These are phyloP conservation scores for Bruchidius siliquastri DNA, from an alignment of 2,888 invertebrate species.

Conservation along the genomic window DNA sequence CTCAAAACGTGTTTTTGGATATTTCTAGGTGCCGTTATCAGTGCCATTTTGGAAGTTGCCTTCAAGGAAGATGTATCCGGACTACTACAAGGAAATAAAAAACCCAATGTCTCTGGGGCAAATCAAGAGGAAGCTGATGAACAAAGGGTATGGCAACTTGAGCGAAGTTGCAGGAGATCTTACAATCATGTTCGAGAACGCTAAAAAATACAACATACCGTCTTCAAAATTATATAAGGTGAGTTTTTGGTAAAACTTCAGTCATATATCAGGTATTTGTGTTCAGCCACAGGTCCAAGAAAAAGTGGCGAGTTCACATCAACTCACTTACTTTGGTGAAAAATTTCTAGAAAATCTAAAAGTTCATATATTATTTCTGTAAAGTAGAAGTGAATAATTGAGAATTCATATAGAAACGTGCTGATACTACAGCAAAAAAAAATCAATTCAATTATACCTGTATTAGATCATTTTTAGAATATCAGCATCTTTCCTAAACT, in stretches of 20 bases:
- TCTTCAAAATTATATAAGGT: slow-evolving; percentile 79
- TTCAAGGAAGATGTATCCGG: slow-evolving; percentile 85
- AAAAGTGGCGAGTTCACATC: not conserved
- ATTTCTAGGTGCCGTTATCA: slow-evolving; percentile 57
- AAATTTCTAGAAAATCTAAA: too few species aligned
- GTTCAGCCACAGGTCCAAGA: too few species aligned
- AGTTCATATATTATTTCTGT: too few species aligned
- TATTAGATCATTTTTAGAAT: too few species aligned
- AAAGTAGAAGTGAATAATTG: too few species aligned
- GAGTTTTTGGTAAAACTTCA: too few species aligned
- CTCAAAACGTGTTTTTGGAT: too few species aligned
- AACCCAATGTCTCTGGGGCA: slow-evolving; percentile 92
- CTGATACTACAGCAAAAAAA: too few species aligned
- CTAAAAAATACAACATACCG: slow-evolving; percentile 80
- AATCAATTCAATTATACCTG: too few species aligned
- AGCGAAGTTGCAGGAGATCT: slow-evolving; percentile 90
- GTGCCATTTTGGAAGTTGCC: slow-evolving; percentile 94
- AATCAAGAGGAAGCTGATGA: slow-evolving; percentile 79
- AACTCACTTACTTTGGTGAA: too few species aligned
- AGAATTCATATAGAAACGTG: too few species aligned
- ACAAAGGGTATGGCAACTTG: slow-evolving; percentile 76
- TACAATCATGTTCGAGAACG: slow-evolving; percentile 96
- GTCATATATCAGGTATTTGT: not conserved
- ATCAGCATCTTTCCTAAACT: too few species aligned
- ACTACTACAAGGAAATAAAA: slow-evolving; percentile 96